Evolutionary conservation across 1,140 invertebrate genomes (phyloP).

Genomic region (Bombus fervidus): DNA sequence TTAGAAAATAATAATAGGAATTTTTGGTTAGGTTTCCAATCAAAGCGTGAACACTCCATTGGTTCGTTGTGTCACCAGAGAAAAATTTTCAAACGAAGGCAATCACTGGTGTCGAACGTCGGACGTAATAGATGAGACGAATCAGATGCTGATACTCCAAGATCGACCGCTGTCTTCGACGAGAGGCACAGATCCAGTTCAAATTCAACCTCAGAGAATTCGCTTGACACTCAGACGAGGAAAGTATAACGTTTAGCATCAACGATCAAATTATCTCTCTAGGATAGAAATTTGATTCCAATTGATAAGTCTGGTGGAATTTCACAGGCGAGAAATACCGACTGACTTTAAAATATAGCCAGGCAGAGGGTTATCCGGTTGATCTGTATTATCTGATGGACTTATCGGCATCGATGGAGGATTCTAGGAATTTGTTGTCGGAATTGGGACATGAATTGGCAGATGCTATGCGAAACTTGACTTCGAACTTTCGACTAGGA

Average conservation of each 20-base stretch:
- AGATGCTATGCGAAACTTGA: slow-evolving; percentile 88
- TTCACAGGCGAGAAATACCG: slow-evolving; percentile 67
- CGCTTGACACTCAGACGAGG: slow-evolving; percentile 65
- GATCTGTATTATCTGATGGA: slow-evolving; percentile 96
- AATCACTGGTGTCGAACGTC: slow-evolving; percentile 64
- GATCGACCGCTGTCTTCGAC: slow-evolving; percentile 60
- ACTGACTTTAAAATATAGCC: slow-evolving; percentile 79
- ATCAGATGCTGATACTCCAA: slow-evolving; percentile 40
- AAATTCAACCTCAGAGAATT: slow-evolving; percentile 72
- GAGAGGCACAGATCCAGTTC: slow-evolving; percentile 61
- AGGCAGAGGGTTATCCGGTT: slow-evolving; percentile 91
- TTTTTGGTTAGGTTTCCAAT: slow-evolving; percentile 28
- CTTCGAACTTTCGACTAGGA: slow-evolving; percentile 91
- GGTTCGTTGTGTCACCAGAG: slow-evolving; percentile 63
- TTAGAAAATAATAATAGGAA: neutral
- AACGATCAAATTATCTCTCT: too few species aligned
- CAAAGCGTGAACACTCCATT: slow-evolving; percentile 40
- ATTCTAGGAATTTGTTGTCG: slow-evolving; percentile 87
- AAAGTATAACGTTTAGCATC: slow-evolving; percentile 17
- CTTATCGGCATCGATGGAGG: slow-evolving; percentile 90
- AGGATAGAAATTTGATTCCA: neutral
- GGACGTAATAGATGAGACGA: slow-evolving; percentile 52
- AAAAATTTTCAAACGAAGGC: slow-evolving; percentile 50
- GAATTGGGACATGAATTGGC: slow-evolving; percentile 86
- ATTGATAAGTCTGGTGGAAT: neutral